Conservation (phyloP, 2,888 invertebrate genomes). For the Adelphocoris suturalis region DNA sequence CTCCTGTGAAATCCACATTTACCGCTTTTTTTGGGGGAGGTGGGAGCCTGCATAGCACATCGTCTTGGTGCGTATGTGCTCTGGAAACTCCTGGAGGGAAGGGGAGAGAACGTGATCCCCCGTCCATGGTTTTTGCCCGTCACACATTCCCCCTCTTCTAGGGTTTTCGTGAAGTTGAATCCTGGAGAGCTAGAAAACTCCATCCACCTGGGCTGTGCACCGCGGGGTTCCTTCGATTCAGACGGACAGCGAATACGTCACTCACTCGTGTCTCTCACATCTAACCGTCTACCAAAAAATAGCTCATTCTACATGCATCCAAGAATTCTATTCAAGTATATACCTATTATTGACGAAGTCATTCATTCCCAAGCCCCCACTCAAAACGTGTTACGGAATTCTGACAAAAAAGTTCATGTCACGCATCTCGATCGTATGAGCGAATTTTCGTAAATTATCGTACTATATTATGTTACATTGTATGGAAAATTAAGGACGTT, state of each 20-base stretch:
- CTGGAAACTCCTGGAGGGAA: too few species aligned
- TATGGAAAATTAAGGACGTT: too few species aligned
- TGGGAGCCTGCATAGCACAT: conserved; percentile 14
- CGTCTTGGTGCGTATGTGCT: conserved; percentile 53
- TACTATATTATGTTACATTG: too few species aligned
- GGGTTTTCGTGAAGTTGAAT: not conserved
- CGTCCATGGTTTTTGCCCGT: conserved; percentile 21
- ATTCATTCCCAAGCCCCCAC: too few species aligned
- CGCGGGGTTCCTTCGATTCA: not conserved
- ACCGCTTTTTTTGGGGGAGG: not conserved
- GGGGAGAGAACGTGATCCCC: conserved; percentile 9
- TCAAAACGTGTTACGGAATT: too few species aligned
- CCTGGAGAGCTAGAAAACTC: not conserved
- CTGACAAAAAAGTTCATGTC: too few species aligned
- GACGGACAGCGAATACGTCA: not conserved
- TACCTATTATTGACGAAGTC: too few species aligned
- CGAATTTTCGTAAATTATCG: too few species aligned
- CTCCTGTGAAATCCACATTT: conserved; percentile 67
- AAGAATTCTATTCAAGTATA: too few species aligned
- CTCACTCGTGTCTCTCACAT: conserved; percentile 6
- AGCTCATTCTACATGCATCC: too few species aligned
- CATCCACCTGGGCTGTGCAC: not conserved
- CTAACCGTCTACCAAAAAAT: not conserved
- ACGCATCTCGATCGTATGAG: too few species aligned
- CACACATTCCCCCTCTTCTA: conserved; percentile 3